phyloP scores from a whole-genome alignment of 2,797 vertebrate genomes.

The Alcedo atthis region DNA sequence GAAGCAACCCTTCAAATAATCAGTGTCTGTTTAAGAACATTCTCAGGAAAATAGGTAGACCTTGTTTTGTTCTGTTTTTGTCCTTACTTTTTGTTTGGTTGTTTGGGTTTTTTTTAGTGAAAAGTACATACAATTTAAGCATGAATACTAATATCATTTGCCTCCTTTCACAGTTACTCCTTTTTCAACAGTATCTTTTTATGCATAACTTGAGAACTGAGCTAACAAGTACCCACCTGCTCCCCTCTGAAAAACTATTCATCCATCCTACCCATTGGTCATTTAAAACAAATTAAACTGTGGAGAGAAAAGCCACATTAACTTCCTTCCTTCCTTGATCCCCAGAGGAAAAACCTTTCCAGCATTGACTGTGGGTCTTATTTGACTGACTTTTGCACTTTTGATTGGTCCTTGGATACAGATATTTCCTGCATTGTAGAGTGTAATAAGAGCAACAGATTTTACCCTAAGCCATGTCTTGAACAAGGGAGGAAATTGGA shows the following conservation, averaged over 20 bases:
- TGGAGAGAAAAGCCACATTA: background rate
- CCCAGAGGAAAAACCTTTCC: conserved; percentile 9
- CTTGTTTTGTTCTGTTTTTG: background rate
- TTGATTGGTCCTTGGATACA: conserved; percentile 72
- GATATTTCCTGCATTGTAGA: conserved; percentile 78
- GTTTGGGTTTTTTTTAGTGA: background rate
- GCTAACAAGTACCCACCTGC: background rate
- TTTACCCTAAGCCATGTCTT: conserved; percentile 78
- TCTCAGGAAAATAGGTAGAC: background rate
- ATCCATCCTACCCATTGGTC: background rate
- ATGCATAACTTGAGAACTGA: background rate
- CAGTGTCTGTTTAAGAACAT: background rate
- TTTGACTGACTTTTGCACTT: conserved; percentile 69
- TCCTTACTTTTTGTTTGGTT: background rate
- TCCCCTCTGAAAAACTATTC: background rate
- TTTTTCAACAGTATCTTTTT: background rate
- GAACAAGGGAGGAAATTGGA: conserved; percentile 90
- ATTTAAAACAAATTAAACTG: conserved; percentile 11
- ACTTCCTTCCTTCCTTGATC: conserved; percentile 1
- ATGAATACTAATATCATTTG: background rate
- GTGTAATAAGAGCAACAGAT: conserved; percentile 85
- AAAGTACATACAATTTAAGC: background rate
- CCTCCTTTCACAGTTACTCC: background rate
- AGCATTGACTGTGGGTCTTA: conserved; percentile 51
- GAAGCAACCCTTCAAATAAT: background rate